Evolutionary conservation across 2,888 invertebrate genomes (phyloP).

Genomic region (Saturnia pavonia): DNA sequence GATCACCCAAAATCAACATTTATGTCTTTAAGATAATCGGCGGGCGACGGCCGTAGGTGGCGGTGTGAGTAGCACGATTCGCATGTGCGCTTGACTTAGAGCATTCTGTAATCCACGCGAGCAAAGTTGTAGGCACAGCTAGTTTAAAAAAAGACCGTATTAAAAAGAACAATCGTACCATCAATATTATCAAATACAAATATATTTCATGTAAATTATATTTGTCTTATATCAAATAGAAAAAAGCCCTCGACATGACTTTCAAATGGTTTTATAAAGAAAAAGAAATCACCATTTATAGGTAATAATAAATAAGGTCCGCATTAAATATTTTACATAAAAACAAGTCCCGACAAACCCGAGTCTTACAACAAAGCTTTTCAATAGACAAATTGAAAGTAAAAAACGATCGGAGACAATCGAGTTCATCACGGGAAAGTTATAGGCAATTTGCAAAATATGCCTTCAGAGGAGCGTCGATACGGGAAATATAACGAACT

Average conservation of each 20-base stretch:
- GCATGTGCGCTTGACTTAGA: no score
- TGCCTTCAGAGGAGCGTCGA: constrained; percentile 39
- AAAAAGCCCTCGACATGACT: neutral
- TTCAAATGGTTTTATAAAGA: constrained; percentile 16
- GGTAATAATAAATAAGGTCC: constrained; percentile 6
- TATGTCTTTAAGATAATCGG: no score
- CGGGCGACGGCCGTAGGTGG: no score
- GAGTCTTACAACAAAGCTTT: constrained; percentile 36
- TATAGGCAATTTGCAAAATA: constrained; percentile 63
- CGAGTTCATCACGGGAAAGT: constrained; percentile 52
- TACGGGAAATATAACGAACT: constrained; percentile 43
- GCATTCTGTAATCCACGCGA: no score
- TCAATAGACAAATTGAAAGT: constrained; percentile 54
- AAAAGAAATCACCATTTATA: neutral
- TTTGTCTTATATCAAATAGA: neutral
- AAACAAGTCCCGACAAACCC: constrained; percentile 23
- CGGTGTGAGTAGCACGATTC: no score
- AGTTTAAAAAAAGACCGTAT: neutral
- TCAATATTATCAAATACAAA: neutral
- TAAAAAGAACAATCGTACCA: neutral
- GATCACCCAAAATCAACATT: no score
- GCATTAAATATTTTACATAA: constrained; percentile 29
- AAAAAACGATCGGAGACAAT: constrained; percentile 56
- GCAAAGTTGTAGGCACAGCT: no score
- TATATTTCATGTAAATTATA: neutral